Base-by-base conservation (phyloP, 1,140 invertebrate species). In the Araneus ventricosus region DNA sequence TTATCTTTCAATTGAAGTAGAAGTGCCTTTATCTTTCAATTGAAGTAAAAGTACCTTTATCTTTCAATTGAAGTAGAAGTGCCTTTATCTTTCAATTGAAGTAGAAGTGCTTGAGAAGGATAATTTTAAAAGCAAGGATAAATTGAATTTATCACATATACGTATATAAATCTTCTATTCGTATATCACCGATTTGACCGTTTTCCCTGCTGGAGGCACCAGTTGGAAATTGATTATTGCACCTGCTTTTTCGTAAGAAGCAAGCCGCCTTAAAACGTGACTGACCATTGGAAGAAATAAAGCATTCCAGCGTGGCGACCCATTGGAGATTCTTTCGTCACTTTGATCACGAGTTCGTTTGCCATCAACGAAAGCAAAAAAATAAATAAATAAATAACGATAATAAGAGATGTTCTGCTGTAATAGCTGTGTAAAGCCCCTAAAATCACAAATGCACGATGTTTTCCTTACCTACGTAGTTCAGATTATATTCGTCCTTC, bases 241-340 rank as follows among this genome's bases (percentile, higher is more conserved):
- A 84, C 80, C 80, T 84, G 80, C 80, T 45, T 84, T 82, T 84
- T 30, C 67, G 22, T 45, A 52, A 84, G 24, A 52, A 84, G 39
- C 6, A n/a, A 84, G 24, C 45, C 41, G 20, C 24, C 24, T 45
- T 27, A 27, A 84, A 84, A 84, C 80, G 80, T 84, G 80, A 84
- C 80, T 52, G 80, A 30, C 80, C 80, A 45, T 84, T 52, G 14
- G n/a, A 27, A 84, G n/a, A 84, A 41, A 84, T 45, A 45, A 84
- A 41, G 22, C 39, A 84, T 84, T 84, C 45, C 80, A 84, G n/a
- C 7, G 27, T n/a, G 17, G 80, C 80, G 37, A 39, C 22, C 30
- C 14, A 79, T 10, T 27, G 80, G 22, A 52, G 41, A 27, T 45
- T 84, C 80, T 84, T 84, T 84, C 80, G 80, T 84, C 80, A 84